Base-by-base conservation (phyloP, 2,888 invertebrate genomes). In the Platypus cylindrus region DNA sequence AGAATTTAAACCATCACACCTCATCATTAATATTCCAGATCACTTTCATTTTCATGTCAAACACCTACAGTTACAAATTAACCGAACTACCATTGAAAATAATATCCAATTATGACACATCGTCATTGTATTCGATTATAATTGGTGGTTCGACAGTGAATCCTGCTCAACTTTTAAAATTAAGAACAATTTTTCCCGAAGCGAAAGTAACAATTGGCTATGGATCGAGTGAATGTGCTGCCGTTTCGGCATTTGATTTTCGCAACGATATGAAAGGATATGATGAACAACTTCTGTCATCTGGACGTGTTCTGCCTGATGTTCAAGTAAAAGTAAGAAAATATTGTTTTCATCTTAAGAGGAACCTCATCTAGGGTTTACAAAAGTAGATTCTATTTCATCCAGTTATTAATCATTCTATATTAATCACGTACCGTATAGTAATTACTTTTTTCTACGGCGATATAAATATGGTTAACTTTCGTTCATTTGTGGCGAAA, bases 171-270 rank as follows among this genome's bases (percentile, higher is more conserved):
- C 34, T 49, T 18, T 14, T 43, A 17, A 43, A 42, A 32, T 14
- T 48, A 2, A 28, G 46, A 35, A 34, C 38, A 30, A 17, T 56
- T n/a, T 40, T 55, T 2, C 59, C 61, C 9, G 40, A 49, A 7
- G 54, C 59, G 0, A 52, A 57, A 18, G 52, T 62, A 1, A 8
- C 45, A 1, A 53, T 58, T 30, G 41, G 41, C 2, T 65, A 55
- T 29, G 66, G 64, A 1, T 59, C 64, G 56, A 61, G 58, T 15
- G 65, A 65, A 28, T 26, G 34, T 26, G 29, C 25, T 8, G 25
- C 24, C 17, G 28, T 41, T 13, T 23, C 33, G 1, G 20, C 27
- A 14, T 36, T 34, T 20, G 28, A 39, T 29, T n/a, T n/a, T n/a
- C 28, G 30, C 9, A 11, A 16, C 5, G 32, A 39, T 18, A 4